These are phyloP conservation scores for Lethrus apterus DNA, from an alignment of 1,140 invertebrate genomes.

Conservation along the genomic window DNA sequence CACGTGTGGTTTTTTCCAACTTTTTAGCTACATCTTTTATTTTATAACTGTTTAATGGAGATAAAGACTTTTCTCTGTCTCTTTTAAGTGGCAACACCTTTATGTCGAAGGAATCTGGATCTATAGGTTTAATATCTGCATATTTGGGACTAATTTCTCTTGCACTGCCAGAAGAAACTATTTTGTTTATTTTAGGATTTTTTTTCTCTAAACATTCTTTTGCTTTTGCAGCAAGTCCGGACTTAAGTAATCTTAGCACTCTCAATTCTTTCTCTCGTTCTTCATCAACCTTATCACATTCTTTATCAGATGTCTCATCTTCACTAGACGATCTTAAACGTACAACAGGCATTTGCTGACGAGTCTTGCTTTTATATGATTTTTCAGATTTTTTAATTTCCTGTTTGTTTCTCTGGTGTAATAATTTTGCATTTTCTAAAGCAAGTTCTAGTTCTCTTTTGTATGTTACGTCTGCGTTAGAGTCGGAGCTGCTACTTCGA, in stretches of 20 bases:
- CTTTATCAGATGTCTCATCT: slow-evolving; percentile 50
- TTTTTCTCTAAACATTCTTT: slow-evolving; percentile 48
- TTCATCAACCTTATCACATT: slow-evolving; percentile 39
- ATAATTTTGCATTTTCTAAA: no score
- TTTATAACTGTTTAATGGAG: not conserved
- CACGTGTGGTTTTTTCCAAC: no score
- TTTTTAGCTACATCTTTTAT: no score
- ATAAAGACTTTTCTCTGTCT: slow-evolving; percentile 10
- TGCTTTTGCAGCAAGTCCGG: slow-evolving; percentile 55
- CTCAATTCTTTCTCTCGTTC: slow-evolving; percentile 49
- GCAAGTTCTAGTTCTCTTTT: no score
- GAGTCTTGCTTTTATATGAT: no score
- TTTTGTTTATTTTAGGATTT: slow-evolving; percentile 36
- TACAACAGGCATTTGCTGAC: slow-evolving; percentile 52
- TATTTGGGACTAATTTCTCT: slow-evolving; percentile 34
- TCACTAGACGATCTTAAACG: slow-evolving; percentile 53
- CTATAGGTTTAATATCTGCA: no score
- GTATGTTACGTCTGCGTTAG: no score
- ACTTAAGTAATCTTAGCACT: slow-evolving; percentile 55
- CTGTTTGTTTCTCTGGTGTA: no score
- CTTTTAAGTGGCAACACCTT: slow-evolving; percentile 33
- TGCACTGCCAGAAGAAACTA: no score
- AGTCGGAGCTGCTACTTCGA: no score
- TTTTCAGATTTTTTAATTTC: no score
- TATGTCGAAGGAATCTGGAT: slow-evolving; percentile 35